Percentiles rank a stretch among this genome's conserved stretches.
Conservation (phyloP, 2,888 invertebrate genomes). For the Temnothorax ravouxi region DNA sequence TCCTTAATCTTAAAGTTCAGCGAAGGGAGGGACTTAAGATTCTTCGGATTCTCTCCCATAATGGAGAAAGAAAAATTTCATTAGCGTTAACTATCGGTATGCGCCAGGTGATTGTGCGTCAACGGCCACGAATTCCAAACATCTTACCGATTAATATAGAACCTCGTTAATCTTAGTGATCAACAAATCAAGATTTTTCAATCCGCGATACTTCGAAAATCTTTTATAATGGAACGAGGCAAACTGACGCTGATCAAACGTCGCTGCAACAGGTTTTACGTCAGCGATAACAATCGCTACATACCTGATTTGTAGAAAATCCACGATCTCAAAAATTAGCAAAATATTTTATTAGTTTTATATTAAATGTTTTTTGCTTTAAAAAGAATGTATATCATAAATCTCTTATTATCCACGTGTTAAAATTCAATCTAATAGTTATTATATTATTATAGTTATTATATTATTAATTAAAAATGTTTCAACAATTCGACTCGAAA, state of each 20-base stretch:
- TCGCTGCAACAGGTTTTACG: not conserved
- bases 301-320: not conserved
- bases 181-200: not conserved
- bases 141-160: not conserved
- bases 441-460: no score
- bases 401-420: no score
- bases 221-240: no score
- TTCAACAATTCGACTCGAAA: no score
- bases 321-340: not conserved
- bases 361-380: no score
- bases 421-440: no score
- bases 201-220: not conserved
- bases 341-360: not conserved
- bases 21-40: not conserved
- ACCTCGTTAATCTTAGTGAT: not conserved
- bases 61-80: constrained; percentile 1
- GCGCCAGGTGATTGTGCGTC: not conserved
- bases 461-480: no score
- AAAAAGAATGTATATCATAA: no score
- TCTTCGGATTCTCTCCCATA: not conserved
- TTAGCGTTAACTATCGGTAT: constrained; percentile 14
- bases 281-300: not conserved
- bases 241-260: not conserved
- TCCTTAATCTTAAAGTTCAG: constrained; percentile 1
- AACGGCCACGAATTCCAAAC: constrained; percentile 18